Evolutionary conservation across 1,140 invertebrate genomes (phyloP).

Genomic region (Prorops nasuta): DNA sequence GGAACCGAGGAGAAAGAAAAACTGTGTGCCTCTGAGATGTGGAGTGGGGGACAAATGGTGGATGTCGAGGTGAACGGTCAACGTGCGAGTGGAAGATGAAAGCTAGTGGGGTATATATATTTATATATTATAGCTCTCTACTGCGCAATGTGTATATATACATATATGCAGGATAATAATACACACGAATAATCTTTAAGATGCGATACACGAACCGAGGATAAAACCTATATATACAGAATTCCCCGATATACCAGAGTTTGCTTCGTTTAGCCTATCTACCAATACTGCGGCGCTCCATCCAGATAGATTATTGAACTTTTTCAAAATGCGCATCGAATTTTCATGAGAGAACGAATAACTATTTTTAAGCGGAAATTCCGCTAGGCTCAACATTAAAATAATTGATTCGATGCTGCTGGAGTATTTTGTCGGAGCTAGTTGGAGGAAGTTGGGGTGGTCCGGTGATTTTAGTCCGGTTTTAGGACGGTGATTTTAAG

Average conservation of each 20-base stretch:
- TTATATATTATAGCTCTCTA: too few species aligned
- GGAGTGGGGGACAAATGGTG: not conserved
- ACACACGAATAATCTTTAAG: too few species aligned
- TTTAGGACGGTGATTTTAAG: not conserved
- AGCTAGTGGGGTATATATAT: not conserved
- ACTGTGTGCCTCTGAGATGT: not conserved
- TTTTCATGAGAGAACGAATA: too few species aligned
- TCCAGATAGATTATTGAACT: not conserved
- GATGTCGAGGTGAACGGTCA: constrained; percentile 16
- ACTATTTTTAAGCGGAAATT: too few species aligned
- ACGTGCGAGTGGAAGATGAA: not conserved
- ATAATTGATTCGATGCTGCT: not conserved
- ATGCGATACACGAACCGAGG: too few species aligned
- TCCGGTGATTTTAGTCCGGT: not conserved
- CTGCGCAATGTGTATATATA: too few species aligned
- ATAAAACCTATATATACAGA: too few species aligned
- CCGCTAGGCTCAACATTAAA: not conserved
- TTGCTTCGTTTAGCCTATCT: too few species aligned
- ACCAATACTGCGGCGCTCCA: too few species aligned
- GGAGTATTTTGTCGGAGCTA: not conserved
- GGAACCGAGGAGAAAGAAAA: constrained; percentile 15
- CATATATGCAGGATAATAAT: too few species aligned
- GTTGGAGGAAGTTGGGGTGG: not conserved
- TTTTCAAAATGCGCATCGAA: too few species aligned
- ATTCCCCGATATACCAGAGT: too few species aligned